Base-by-base conservation (phyloP, 2,797 vertebrate genomes). In the Brotula barbata region DNA sequence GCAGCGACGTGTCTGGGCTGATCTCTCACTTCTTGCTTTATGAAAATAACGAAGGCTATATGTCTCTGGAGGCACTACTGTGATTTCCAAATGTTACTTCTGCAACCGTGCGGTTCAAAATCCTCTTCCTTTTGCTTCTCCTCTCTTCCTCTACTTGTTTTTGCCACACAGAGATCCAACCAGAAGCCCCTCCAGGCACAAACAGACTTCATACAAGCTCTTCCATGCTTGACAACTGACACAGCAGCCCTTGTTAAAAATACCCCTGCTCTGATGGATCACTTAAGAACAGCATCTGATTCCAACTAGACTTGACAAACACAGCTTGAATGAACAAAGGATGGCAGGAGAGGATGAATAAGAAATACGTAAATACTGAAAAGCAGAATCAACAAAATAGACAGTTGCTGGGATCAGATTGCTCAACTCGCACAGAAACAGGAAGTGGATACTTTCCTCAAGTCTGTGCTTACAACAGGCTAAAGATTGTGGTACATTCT, bases 41-140 rank as follows among this genome's bases (percentile, higher is more conserved):
- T 60, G 62, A 59, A 73, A 73, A 77, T 77, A 78, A 79, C 80
- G 87, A 89, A 88, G 76, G 80, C 80, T 75, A 73, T 64, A 69
- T 81, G 88, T 89, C 88, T 85, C 88, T 80, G 50, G 71, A 86
- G 85, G 86, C 75, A 42, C 65, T 60, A 33, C 77, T 78, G 63
- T 79, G 80, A 84, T 82, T 78, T 82, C 70, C 76, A 65, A 80
- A 84, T 87, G 85, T 80, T 85, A 88, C 85, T 85, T 90, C 84
- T 64, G 72, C 75, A 82, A 86, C 79, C 84, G 87, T 69, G 80
- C 65, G 73, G 44, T 15, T 71, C 74, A 71, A 67, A 61, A 60
- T n/a, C 31, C 16, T 44, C 48, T 34, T 23, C 54, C 68, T 55
- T 62, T 69, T 73, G 66, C 62, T 53, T 44, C 63, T 72, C 64